A percentile compares a stretch with the other conserved stretches of the same genome.
Evolutionary conservation across 2,113 vertebrate species (phyloP).

Genomic region (Alexandromys fortis): DNA sequence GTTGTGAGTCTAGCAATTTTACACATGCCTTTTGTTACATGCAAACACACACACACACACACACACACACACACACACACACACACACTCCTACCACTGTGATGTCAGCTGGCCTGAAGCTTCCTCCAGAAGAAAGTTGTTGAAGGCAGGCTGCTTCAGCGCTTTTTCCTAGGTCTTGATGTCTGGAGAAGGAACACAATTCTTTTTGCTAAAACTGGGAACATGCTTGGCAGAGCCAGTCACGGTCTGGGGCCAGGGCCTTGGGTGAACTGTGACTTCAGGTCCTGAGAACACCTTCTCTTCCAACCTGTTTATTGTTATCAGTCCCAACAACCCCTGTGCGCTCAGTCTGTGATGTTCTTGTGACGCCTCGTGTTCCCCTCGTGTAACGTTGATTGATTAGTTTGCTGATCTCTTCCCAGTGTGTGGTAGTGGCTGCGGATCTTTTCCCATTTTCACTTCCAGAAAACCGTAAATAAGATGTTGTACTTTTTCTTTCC

Average conservation of each 20-base stretch:
- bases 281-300: neutral
- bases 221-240: neutral
- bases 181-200: neutral
- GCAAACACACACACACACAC: too few species aligned
- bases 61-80: neutral
- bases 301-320: neutral
- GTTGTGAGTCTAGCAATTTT: too few species aligned
- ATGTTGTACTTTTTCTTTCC: neutral
- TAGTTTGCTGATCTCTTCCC: neutral
- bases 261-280: neutral
- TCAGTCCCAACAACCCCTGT: neutral
- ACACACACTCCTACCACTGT: neutral
- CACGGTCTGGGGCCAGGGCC: neutral
- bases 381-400: neutral
- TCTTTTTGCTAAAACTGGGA: neutral
- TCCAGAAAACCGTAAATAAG: neutral
- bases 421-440: neutral
- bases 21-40: neutral
- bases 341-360: neutral
- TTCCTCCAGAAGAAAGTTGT: neutral
- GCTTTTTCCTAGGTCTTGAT: neutral
- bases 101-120: neutral
- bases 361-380: neutral
- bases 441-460: neutral
- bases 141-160: neutral